Conservation (phyloP, 1,140 invertebrate species). For the Cotesia chilonis region DNA sequence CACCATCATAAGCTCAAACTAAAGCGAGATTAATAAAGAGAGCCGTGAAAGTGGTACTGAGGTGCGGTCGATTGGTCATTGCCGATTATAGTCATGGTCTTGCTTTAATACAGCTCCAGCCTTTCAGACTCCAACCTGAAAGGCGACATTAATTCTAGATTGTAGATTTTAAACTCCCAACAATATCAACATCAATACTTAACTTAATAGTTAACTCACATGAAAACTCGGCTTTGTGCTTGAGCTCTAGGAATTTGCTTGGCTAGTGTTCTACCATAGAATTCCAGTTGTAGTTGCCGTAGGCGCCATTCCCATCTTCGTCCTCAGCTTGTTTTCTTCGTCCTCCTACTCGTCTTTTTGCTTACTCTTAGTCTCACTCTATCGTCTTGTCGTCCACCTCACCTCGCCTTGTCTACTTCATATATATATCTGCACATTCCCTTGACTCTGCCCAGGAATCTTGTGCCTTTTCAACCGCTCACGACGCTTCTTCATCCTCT, state of each 20-base stretch:
- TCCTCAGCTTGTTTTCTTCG: slow-evolving; percentile 27
- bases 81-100: slow-evolving; percentile 59
- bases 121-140: no score
- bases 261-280: no score
- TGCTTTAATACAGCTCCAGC: background rate
- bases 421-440: slow-evolving; percentile 29
- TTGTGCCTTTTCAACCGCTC: slow-evolving; percentile 31
- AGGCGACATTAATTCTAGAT: no score
- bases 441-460: slow-evolving; percentile 33
- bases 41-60: slow-evolving; percentile 54
- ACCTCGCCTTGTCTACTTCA: slow-evolving; percentile 23
- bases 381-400: slow-evolving; percentile 40
- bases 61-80: slow-evolving; percentile 55
- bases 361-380: slow-evolving; percentile 6
- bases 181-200: background rate
- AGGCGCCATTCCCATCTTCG: slow-evolving; percentile 50
- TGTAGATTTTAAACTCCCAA: background rate
- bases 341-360: slow-evolving; percentile 35
- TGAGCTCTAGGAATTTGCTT: slow-evolving; percentile 5
- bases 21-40: slow-evolving; percentile 30
- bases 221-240: background rate
- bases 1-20: background rate
- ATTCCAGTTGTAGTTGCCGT: slow-evolving; percentile 25
- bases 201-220: slow-evolving; percentile 1
- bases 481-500: slow-evolving; percentile 29